Evolutionary conservation across 2,797 vertebrate genomes (phyloP).

Genomic region (Pseudochirops corinnae): DNA sequence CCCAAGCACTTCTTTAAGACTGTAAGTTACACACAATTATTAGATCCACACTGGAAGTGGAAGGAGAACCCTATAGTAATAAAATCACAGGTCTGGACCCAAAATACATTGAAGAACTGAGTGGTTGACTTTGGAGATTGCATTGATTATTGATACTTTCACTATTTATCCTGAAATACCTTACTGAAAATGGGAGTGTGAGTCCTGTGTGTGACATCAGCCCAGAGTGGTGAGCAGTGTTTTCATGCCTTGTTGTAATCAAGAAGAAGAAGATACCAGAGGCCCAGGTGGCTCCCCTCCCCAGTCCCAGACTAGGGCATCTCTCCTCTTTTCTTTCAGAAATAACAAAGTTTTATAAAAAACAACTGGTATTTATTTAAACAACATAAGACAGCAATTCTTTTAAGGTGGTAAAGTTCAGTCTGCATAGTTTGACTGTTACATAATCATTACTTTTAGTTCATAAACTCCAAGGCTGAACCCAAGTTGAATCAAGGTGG

Average conservation of each 20-base stretch:
- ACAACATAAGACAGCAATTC: slow-evolving; percentile 80
- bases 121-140: neutral
- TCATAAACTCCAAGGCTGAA: slow-evolving; percentile 84
- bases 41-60: too few species aligned
- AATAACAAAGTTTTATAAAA: slow-evolving; percentile 76
- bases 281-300: slow-evolving; percentile 39
- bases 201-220: too few species aligned
- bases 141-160: neutral
- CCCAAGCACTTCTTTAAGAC: too few species aligned
- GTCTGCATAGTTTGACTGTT: slow-evolving; percentile 85
- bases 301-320: neutral
- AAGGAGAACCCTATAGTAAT: too few species aligned
- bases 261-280: neutral
- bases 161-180: neutral
- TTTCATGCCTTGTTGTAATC: slow-evolving; percentile 50
- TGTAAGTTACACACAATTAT: too few species aligned
- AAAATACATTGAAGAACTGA: neutral
- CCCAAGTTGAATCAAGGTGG: slow-evolving; percentile 78
- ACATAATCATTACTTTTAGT: slow-evolving; percentile 85
- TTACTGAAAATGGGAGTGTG: neutral
- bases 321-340: slow-evolving; percentile 69
- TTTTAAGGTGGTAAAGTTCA: slow-evolving; percentile 78
- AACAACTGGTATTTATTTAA: slow-evolving; percentile 80
- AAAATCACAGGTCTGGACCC: too few species aligned
- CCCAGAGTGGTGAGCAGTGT: slow-evolving; percentile 13